These are phyloP conservation scores for Ylistrum balloti DNA, from an alignment of 1,140 invertebrate species.

Conservation along the genomic window DNA sequence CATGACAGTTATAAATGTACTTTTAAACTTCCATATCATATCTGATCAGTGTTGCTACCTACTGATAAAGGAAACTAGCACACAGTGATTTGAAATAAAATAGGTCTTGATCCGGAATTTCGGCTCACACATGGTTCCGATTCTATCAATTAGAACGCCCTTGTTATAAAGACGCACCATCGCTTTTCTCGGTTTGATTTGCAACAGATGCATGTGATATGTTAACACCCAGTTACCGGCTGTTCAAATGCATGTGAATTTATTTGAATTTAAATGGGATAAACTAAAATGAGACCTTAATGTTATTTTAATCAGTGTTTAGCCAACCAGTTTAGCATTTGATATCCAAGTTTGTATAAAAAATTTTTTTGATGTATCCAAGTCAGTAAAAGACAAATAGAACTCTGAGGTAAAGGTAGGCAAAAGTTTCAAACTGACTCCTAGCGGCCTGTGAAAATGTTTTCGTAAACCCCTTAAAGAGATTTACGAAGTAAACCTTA, in stretches of 20 bases:
- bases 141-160: slow-evolving; percentile 17
- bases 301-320: too few relatives aligned
- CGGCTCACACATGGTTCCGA: neutral
- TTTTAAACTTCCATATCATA: neutral
- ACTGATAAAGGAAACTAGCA: neutral
- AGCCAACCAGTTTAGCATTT: too few relatives aligned
- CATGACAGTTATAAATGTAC: neutral
- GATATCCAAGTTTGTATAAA: too few relatives aligned
- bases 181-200: neutral
- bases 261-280: slow-evolving; percentile 11
- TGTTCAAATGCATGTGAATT: neutral
- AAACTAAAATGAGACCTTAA: neutral
- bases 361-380: too few relatives aligned
- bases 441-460: too few relatives aligned
- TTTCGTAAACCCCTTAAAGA: too few relatives aligned
- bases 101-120: slow-evolving; percentile 5
- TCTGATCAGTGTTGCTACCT: neutral
- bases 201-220: neutral
- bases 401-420: too few relatives aligned
- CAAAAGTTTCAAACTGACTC: too few relatives aligned
- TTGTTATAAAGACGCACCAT: neutral
- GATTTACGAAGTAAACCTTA: too few relatives aligned
- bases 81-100: neutral
- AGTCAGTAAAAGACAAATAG: too few relatives aligned
- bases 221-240: neutral